These are phyloP conservation scores for Machimus atricapillus DNA, from an alignment of 2,888 invertebrate species.

Conservation along the genomic window DNA sequence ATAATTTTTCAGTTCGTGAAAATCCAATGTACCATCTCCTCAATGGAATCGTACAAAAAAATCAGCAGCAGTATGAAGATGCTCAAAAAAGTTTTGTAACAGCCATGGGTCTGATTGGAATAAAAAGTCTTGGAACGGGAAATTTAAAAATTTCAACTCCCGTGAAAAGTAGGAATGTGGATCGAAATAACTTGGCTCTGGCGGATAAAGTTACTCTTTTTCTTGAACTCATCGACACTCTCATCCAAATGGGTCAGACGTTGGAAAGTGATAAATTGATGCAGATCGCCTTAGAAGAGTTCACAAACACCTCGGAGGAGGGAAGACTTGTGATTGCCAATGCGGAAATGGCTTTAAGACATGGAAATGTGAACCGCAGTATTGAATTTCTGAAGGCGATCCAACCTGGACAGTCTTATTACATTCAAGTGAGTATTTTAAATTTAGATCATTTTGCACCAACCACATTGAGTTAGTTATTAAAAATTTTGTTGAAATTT, in stretches of 20 bases:
- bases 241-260: constrained; percentile 72
- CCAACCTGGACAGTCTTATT: constrained; percentile 82
- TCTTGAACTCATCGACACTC: constrained; percentile 83
- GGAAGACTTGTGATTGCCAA: constrained; percentile 83
- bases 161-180: constrained; percentile 41
- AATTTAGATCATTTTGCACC: neutral
- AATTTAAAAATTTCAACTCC: constrained; percentile 50
- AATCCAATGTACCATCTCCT: constrained; percentile 90
- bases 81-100: constrained; percentile 77
- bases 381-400: constrained; percentile 80
- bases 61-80: constrained; percentile 73
- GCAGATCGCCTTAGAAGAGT: constrained; percentile 74
- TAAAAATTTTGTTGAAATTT: neutral
- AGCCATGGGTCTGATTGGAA: constrained; percentile 73
- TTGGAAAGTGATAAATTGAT: constrained; percentile 83
- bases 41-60: constrained; percentile 82
- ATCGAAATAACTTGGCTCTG: constrained; percentile 63
- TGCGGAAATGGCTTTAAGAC: constrained; percentile 81
- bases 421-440: constrained; percentile 67
- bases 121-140: constrained; percentile 50
- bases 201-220: constrained; percentile 87
- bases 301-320: constrained; percentile 83
- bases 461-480: too few species aligned
- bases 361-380: constrained; percentile 83
- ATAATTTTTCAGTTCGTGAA: constrained; percentile 91